phyloP scores from a whole-genome alignment of 2,113 vertebrate species.

The Leptobrachium leishanense region DNA sequence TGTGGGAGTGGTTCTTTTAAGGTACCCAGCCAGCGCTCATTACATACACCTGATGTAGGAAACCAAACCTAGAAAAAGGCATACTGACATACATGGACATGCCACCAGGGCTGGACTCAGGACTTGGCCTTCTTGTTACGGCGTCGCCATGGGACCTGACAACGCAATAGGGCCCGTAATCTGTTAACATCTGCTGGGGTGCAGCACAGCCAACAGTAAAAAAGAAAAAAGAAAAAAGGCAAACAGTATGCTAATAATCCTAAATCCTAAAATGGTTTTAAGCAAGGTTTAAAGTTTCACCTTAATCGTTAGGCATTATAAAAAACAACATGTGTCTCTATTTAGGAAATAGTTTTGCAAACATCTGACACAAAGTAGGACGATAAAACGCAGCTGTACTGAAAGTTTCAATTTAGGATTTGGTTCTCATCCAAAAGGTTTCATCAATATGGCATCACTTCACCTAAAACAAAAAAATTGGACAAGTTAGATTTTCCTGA shows the following conservation, averaged over 20 bases:
- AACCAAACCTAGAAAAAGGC: too few species aligned
- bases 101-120: too few species aligned
- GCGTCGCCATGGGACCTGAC: too few species aligned
- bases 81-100: too few species aligned
- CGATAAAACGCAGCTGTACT: conserved; percentile 64
- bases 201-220: too few species aligned
- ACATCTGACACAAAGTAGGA: conserved; percentile 58
- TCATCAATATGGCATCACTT: conserved; percentile 59
- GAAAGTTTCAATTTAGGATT: conserved; percentile 62
- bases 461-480: conserved; percentile 53
- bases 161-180: too few species aligned
- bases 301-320: conserved; percentile 59
- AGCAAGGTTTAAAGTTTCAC: conserved; percentile 52
- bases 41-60: too few species aligned
- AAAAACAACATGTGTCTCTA: conserved; percentile 59
- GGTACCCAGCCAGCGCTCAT: too few species aligned
- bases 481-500: conserved; percentile 58
- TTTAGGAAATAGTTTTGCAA: conserved; percentile 62
- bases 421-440: conserved; percentile 54
- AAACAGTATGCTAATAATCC: not conserved
- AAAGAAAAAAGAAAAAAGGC: too few species aligned
- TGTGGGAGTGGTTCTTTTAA: too few species aligned
- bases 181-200: too few species aligned
- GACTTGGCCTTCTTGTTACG: too few species aligned
- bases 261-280: not conserved